Evolutionary conservation across 1,140 invertebrate species (phyloP).

Genomic region (Lethrus apterus): DNA sequence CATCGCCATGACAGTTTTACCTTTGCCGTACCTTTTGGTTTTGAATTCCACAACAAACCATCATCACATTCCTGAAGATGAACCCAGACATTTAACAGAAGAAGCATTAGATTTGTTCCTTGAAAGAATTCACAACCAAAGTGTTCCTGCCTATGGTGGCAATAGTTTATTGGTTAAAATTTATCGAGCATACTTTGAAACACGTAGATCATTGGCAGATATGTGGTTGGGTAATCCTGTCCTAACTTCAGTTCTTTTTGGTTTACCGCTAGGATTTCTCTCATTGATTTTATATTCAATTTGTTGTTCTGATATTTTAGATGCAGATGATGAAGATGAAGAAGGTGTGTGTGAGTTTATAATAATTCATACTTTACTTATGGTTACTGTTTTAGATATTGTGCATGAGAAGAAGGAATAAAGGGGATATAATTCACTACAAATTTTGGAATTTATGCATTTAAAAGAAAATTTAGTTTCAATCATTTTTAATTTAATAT

Average conservation of each 20-base stretch:
- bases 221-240: conserved; percentile 92
- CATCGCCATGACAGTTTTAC: conserved; percentile 77
- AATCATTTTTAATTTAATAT: too few species aligned
- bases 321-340: conserved; percentile 79
- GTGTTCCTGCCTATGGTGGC: conserved; percentile 71
- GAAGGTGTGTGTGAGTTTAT: conserved; percentile 11
- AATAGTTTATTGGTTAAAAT: conserved; percentile 62
- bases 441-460: too few species aligned
- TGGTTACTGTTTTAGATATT: conserved; percentile 3
- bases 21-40: conserved; percentile 79
- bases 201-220: conserved; percentile 59
- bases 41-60: conserved; percentile 85
- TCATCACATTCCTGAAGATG: conserved; percentile 83
- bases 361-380: not conserved
- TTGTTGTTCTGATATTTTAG: conserved; percentile 88
- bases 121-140: conserved; percentile 65
- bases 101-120: conserved; percentile 73
- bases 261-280: conserved; percentile 82
- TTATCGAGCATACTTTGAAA: conserved; percentile 72
- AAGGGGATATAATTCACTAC: too few species aligned
- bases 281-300: conserved; percentile 90
- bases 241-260: conserved; percentile 78
- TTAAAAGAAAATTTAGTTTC: too few species aligned
- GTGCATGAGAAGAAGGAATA: conserved; percentile 12
- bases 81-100: conserved; percentile 67